Evolutionary conservation across 1,140 invertebrate species (phyloP), one percentile per base, ranked within the genome.

Genomic region (Euura lappo): DNA sequence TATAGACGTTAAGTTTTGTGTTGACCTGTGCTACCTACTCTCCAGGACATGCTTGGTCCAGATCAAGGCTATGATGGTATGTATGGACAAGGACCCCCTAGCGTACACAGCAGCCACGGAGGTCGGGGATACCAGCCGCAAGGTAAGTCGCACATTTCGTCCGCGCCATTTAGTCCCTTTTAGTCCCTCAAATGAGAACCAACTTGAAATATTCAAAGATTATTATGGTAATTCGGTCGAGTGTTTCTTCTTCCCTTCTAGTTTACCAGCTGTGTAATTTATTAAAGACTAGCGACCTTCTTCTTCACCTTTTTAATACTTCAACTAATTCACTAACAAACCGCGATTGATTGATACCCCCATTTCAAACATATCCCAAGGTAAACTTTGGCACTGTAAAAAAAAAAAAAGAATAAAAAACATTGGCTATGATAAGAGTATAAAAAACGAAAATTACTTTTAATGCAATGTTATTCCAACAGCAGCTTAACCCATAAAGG

Each of bases 31-130:
- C 85, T 88, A 86, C 89, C 83, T 87, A 84, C 89, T 90, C 89
- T 90, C 80, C 91, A 96, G 93, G 95, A 97, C 88, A 96, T 96
- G 93, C 93, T 98, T 88, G 94, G 93, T 81, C 93, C 95, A 79
- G 96, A 98, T 85, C 96, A 97, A 88, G 92, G 94, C 79, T 98
- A 96, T 91, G 95, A 97, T 84, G 93, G 93, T 88, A 93, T 98
- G 90, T 97, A 97, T 89, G 93, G 92, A 84, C 95, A 94, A 89
- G 93, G 93, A 82, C 93, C 93, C 79, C 93, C 93, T 79, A 94
- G 93, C 85, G 93, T 94, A 79, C 93, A 94, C 85, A 93, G 92
- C 89, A 92, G 91, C 84, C 92, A 93, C 84, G 91, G 91, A 79
- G 92, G 92, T 79, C 89, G 91, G 79, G 91, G 91, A 80, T 95